These are phyloP conservation scores for Oenanthe melanoleuca DNA, from an alignment of 2,113 vertebrate genomes.

Conservation along the genomic window DNA sequence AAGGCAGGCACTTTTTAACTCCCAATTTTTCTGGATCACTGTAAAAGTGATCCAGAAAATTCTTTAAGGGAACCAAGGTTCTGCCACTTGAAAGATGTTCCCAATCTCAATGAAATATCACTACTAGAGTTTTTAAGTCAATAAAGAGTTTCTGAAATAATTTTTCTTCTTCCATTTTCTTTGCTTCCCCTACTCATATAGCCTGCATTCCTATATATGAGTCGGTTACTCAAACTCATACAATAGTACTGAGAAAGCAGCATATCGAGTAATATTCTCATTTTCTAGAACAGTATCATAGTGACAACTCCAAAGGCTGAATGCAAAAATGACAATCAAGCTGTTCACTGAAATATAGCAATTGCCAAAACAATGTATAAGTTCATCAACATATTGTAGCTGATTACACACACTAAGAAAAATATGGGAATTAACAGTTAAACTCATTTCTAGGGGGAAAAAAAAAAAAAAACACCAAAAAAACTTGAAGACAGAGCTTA, in stretches of 20 bases:
- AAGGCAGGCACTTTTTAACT: neutral
- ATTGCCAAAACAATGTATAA: neutral
- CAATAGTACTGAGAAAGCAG: neutral
- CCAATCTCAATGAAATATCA: neutral
- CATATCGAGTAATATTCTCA: neutral
- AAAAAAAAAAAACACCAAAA: neutral
- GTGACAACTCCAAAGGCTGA: neutral
- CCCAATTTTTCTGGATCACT: neutral
- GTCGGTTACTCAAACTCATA: neutral
- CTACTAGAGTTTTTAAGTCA: neutral
- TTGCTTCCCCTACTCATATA: neutral
- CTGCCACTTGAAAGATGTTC: neutral
- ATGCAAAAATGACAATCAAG: neutral
- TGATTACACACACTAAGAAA: neutral
- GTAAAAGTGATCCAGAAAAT: neutral
- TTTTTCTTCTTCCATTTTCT: neutral
- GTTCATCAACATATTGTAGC: neutral
- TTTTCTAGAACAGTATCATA: neutral
- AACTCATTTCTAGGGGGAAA: neutral
- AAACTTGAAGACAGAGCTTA: neutral
- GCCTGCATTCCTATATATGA: neutral
- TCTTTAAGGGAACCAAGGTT: neutral
- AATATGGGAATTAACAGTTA: neutral
- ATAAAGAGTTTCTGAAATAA: neutral
- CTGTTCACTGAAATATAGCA: neutral